Evolutionary conservation across 1,140 invertebrate genomes (phyloP).

Genomic region (Popillia japonica): DNA sequence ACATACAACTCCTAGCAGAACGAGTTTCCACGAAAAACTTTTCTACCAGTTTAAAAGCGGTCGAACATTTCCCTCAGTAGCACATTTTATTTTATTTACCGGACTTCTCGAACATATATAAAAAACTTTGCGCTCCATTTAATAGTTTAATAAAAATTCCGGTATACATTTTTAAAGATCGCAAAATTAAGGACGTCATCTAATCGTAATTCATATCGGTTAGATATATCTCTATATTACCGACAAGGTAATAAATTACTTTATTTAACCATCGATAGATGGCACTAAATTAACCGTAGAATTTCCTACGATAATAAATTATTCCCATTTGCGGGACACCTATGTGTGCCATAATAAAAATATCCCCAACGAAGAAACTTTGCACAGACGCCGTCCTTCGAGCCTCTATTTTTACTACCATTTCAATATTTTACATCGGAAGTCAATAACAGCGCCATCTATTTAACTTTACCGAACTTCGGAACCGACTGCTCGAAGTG

Average conservation of each 20-base stretch:
- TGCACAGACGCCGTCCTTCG: neutral
- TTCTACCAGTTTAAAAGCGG: neutral
- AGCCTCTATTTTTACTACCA: constrained; percentile 25
- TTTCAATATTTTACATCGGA: constrained; percentile 28
- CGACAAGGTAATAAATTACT: neutral
- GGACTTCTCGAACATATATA: too few species aligned
- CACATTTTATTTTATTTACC: too few species aligned
- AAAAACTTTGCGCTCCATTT: too few species aligned
- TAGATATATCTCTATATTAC: neutral
- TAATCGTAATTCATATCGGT: too few species aligned
- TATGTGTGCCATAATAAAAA: neutral
- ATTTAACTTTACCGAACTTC: constrained; percentile 7
- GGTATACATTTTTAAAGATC: too few species aligned
- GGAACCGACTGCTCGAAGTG: neutral
- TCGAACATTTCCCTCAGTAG: neutral
- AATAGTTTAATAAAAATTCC: too few species aligned
- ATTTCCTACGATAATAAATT: neutral
- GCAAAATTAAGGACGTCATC: too few species aligned
- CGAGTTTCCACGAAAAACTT: neutral
- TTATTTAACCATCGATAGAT: neutral
- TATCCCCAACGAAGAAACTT: neutral
- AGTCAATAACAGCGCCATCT: constrained; percentile 34
- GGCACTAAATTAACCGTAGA: constrained; percentile 14
- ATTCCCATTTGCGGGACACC: neutral
- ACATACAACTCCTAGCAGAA: neutral